Percentiles rank a stretch among this genome's conserved stretches.
These are phyloP conservation scores for Polydrusus cervinus DNA, from an alignment of 2,888 invertebrate species.

Conservation along the genomic window DNA sequence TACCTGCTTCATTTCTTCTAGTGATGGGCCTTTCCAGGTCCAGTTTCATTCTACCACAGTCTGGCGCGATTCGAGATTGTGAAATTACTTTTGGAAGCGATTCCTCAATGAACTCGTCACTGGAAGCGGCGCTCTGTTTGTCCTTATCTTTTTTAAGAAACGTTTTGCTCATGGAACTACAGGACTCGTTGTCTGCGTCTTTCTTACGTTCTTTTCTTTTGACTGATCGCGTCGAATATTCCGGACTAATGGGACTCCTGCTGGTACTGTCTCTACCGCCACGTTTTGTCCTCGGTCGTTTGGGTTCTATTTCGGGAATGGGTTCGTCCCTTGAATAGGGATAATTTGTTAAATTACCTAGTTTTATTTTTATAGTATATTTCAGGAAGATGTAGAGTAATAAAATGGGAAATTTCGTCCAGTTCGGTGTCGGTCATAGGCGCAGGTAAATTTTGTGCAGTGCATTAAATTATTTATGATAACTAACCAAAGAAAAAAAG, in stretches of 20 bases:
- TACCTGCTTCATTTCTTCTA: conserved; percentile 36
- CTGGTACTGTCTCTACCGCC: not conserved
- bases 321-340: not conserved
- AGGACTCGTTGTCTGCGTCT: not conserved
- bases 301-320: not conserved
- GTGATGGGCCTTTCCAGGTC: conserved; percentile 29
- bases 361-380: too few species aligned
- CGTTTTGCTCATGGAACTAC: not conserved
- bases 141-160: not conserved
- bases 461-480: too few species aligned
- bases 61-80: not conserved
- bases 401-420: too few species aligned
- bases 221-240: too few species aligned
- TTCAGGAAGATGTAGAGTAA: too few species aligned
- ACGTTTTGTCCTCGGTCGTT: conserved; percentile 34
- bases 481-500: too few species aligned
- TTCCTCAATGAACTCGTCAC: not conserved
- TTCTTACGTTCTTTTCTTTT: not conserved
- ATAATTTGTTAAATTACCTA: too few species aligned
- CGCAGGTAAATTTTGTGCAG: too few species aligned
- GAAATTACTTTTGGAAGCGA: not conserved
- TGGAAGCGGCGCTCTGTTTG: not conserved
- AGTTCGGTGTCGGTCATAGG: too few species aligned
- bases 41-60: not conserved
- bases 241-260: not conserved